These are phyloP conservation scores for Neodiprion virginianus DNA, from an alignment of 1,140 invertebrate genomes.

Conservation along the genomic window DNA sequence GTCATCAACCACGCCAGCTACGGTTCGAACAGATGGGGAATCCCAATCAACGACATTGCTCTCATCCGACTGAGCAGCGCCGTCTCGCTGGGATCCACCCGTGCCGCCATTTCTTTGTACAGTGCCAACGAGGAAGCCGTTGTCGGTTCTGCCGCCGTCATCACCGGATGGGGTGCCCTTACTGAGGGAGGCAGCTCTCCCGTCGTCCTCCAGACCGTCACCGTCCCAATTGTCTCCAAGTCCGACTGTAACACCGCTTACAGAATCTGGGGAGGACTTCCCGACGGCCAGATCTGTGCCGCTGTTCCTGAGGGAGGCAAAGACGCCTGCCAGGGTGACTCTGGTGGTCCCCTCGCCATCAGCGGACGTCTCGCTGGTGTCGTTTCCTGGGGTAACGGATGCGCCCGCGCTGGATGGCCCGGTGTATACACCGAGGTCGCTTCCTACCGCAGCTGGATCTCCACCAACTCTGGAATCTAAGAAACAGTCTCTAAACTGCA, in stretches of 20 bases:
- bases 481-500: background rate
- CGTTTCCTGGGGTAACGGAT: constrained; percentile 67
- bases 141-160: constrained; percentile 38
- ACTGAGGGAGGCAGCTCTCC: background rate
- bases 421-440: constrained; percentile 63
- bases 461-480: constrained; percentile 27
- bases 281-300: constrained; percentile 58
- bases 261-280: constrained; percentile 27
- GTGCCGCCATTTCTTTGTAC: constrained; percentile 35
- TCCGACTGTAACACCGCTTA: constrained; percentile 35
- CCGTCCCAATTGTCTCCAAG: constrained; percentile 40
- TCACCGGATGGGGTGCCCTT: constrained; percentile 55
- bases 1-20: constrained; percentile 35
- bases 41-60: constrained; percentile 38
- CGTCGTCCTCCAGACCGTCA: constrained; percentile 32
- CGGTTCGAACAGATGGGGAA: constrained; percentile 21
- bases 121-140: constrained; percentile 25
- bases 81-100: constrained; percentile 31
- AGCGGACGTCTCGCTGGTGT: constrained; percentile 59
- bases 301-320: constrained; percentile 55
- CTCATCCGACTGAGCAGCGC: constrained; percentile 28
- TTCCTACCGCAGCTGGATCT: constrained; percentile 56
- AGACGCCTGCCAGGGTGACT: constrained; percentile 62
- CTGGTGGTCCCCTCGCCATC: constrained; percentile 53
- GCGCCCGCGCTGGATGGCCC: constrained; percentile 58